Evolutionary conservation across 2,888 invertebrate species (phyloP).

Genomic region (Mimumesa dahlbomi): DNA sequence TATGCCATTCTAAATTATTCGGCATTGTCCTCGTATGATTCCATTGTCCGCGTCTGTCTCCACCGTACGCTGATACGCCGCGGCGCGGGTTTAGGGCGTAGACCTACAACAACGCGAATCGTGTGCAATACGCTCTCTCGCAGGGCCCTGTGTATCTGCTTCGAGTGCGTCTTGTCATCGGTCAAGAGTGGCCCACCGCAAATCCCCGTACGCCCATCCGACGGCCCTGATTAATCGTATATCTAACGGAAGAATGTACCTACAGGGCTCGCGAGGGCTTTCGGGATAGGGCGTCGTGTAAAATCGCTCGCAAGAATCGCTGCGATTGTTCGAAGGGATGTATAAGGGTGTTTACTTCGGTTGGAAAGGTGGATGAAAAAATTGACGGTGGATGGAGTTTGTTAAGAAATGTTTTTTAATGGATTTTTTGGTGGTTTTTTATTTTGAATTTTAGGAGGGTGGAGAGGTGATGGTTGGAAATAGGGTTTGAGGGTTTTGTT

Average conservation of each 20-base stretch:
- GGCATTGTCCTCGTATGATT: conserved; percentile 78
- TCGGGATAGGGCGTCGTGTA: too few relatives aligned
- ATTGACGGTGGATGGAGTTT: too few relatives aligned
- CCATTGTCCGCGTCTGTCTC: conserved; percentile 79
- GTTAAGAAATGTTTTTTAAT: too few relatives aligned
- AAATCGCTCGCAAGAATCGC: neutral
- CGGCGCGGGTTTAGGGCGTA: conserved; percentile 72
- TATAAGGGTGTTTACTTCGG: too few relatives aligned
- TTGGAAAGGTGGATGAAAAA: too few relatives aligned
- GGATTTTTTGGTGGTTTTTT: too few relatives aligned
- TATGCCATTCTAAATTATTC: conserved; percentile 79
- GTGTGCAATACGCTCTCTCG: conserved; percentile 27
- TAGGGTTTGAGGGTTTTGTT: too few relatives aligned
- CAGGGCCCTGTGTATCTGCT: conserved; percentile 56
- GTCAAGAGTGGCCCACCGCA: conserved; percentile 49
- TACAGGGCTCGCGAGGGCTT: neutral
- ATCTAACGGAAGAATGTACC: neutral
- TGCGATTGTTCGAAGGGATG: neutral
- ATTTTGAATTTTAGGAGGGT: too few relatives aligned
- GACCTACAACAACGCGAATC: conserved; percentile 63
- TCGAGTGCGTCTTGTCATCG: conserved; percentile 59
- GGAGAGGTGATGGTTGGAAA: too few relatives aligned
- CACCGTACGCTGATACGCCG: conserved; percentile 75
- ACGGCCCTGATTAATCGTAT: conserved; percentile 32
- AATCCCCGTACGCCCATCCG: conserved; percentile 32